Conservation (phyloP, 2,888 invertebrate genomes). For the Malthinus seriepunctatus region DNA sequence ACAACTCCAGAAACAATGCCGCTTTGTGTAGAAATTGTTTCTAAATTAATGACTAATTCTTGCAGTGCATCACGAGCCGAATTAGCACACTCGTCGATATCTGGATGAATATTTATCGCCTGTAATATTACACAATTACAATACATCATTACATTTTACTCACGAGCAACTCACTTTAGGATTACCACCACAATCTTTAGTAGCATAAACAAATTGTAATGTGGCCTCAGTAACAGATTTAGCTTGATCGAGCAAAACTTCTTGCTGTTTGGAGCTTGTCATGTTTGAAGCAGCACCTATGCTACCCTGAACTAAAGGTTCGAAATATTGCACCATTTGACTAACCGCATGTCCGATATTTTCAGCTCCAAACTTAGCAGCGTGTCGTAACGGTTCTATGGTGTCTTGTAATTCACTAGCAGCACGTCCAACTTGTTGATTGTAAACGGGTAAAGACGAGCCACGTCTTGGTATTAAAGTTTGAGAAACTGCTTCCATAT, state of each 20-base stretch:
- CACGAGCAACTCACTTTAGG: conserved; percentile 64
- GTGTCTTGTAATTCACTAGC: conserved; percentile 82
- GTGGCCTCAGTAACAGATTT: conserved; percentile 95
- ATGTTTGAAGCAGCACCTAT: conserved; percentile 90
- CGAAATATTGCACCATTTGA: conserved; percentile 77
- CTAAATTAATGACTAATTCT: conserved; percentile 79
- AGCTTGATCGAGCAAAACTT: conserved; percentile 84
- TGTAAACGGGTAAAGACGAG: conserved; percentile 57
- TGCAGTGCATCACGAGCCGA: conserved; percentile 78
- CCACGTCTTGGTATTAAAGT: conserved; percentile 46
- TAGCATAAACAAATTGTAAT: conserved; percentile 79
- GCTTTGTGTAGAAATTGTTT: conserved; percentile 82
- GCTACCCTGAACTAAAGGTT: conserved; percentile 81
- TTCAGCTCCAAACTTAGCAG: conserved; percentile 91
- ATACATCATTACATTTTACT: background rate
- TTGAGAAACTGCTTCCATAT: conserved; percentile 75
- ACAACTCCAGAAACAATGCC: conserved; percentile 90
- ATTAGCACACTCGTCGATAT: conserved; percentile 80
- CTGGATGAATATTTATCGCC: conserved; percentile 78
- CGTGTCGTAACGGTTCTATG: conserved; percentile 80
- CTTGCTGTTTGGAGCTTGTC: conserved; percentile 85
- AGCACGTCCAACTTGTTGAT: conserved; percentile 59
- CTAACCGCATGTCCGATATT: conserved; percentile 87
- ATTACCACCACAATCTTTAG: conserved; percentile 92
- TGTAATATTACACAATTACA: conserved; percentile 41